These are phyloP conservation scores for Thymelicus acteon DNA, from an alignment of 2,888 invertebrate species.

Conservation along the genomic window DNA sequence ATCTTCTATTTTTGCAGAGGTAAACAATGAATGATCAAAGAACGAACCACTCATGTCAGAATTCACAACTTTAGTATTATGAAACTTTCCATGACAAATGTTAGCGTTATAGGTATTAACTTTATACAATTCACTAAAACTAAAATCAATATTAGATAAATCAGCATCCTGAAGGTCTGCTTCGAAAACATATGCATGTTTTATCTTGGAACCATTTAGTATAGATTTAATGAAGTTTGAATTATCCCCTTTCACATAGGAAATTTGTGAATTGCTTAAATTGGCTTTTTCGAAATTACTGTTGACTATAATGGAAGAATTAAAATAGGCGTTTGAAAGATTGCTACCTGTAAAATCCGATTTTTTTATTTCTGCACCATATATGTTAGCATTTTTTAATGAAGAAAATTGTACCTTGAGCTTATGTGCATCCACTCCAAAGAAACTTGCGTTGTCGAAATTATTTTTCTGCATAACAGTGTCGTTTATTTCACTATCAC, in stretches of 20 bases:
- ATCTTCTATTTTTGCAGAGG: constrained; percentile 7
- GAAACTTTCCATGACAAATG: constrained; percentile 7
- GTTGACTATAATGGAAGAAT: constrained; percentile 3
- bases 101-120: constrained; percentile 1
- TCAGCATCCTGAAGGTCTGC: constrained; percentile 4
- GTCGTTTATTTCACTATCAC: constrained; percentile 9
- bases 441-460: constrained; percentile 1
- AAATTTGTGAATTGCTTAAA: constrained; percentile 7
- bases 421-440: constrained; percentile 7
- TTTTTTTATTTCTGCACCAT: constrained; percentile 5
- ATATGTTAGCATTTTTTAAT: constrained; percentile 10
- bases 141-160: constrained; percentile 9
- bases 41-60: constrained; percentile 3
- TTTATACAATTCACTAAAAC: constrained; percentile 4
- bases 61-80: constrained; percentile 7
- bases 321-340: neutral
- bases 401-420: constrained; percentile 4
- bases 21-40: constrained; percentile 1
- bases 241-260: constrained; percentile 4
- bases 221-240: constrained; percentile 1
- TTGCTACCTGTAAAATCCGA: constrained; percentile 7
- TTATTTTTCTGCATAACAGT: constrained; percentile 7
- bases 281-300: constrained; percentile 1
- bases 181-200: constrained; percentile 7
- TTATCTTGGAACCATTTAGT: constrained; percentile 9